Conservation (phyloP, 2,888 invertebrate species). For the Xanthia togata region DNA sequence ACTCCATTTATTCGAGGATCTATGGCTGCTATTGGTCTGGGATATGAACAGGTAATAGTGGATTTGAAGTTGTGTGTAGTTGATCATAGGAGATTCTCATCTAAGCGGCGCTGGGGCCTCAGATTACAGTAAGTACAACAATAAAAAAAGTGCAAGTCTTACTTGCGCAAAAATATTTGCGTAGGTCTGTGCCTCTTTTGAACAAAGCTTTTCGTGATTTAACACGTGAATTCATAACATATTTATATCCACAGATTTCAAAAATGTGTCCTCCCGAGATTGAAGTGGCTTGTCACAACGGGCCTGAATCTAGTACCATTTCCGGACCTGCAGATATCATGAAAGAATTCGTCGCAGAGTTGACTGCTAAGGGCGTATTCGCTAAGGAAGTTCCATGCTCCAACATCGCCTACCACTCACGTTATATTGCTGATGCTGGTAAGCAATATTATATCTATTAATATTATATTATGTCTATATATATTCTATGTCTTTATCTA, state of each 20-base stretch:
- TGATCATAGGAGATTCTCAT: not conserved
- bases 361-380: conserved; percentile 82
- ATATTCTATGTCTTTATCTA: not conserved
- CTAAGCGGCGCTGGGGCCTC: too few relatives aligned
- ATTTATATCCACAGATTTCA: conserved; percentile 69
- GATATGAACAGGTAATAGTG: conserved; percentile 85
- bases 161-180: not conserved
- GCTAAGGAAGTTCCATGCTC: conserved; percentile 91
- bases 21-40: conserved; percentile 96
- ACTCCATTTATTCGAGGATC: conserved; percentile 93
- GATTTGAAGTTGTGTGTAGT: not conserved
- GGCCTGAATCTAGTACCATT: conserved; percentile 94
- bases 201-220: not conserved
- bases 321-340: conserved; percentile 93
- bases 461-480: not conserved
- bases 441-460: conserved; percentile 14
- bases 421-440: conserved; percentile 93
- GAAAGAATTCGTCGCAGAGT: conserved; percentile 88
- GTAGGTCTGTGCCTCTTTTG: too few relatives aligned
- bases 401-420: conserved; percentile 97
- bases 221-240: not conserved
- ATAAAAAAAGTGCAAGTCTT: not conserved
- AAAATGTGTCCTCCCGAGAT: conserved; percentile 90
- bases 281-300: conserved; percentile 95
- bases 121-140: not conserved